Evolutionary conservation across 2,797 vertebrate genomes (phyloP).

Genomic region (Chromis chromis): DNA sequence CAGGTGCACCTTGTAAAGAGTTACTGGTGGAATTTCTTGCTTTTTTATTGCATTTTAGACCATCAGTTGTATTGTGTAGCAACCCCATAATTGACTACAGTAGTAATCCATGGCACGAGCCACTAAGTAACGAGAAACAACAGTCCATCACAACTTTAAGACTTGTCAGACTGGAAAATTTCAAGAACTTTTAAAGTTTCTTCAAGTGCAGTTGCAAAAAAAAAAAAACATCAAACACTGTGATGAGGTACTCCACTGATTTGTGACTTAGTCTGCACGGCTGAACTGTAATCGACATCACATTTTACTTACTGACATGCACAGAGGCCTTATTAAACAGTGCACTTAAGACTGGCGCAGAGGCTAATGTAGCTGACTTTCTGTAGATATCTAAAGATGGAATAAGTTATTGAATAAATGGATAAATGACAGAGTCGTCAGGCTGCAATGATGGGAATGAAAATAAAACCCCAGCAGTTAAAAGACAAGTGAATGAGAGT

Average conservation of each 20-base stretch:
- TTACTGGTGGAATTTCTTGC: neutral
- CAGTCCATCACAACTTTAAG: neutral
- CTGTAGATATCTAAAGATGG: neutral
- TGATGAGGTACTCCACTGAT: neutral
- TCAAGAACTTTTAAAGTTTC: neutral
- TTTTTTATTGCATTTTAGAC: neutral
- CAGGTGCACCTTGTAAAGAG: neutral
- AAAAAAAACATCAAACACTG: neutral
- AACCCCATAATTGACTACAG: neutral
- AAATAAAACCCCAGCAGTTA: constrained; percentile 22
- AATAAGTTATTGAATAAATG: constrained; percentile 10
- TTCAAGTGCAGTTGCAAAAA: neutral
- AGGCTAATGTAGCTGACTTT: constrained; percentile 4
- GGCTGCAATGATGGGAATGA: neutral
- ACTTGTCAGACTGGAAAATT: neutral
- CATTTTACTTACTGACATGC: neutral
- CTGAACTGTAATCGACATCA: neutral
- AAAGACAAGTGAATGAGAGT: constrained; percentile 23
- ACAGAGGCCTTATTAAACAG: neutral
- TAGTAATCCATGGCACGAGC: neutral
- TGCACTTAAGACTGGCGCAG: neutral
- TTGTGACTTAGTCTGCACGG: neutral
- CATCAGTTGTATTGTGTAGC: neutral
- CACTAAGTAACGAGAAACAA: neutral
- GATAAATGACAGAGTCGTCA: constrained; percentile 12